phyloP scores from a whole-genome alignment of 2,113 vertebrate genomes.

The Tor tambroides region DNA sequence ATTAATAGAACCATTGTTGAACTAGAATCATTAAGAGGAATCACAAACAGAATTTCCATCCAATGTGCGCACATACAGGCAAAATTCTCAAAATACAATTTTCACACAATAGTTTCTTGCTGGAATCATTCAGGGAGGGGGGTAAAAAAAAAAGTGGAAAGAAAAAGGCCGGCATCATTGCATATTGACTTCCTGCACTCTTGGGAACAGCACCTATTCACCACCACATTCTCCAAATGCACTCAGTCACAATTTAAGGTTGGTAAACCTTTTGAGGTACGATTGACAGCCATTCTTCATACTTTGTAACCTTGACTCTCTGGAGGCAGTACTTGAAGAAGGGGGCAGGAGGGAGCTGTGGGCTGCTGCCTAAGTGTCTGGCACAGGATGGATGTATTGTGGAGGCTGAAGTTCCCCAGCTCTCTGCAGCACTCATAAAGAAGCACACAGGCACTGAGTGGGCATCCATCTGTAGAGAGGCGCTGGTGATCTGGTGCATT shows the following conservation, averaged over 20 bases:
- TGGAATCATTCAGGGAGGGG: not conserved
- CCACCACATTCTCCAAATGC: conserved; percentile 13
- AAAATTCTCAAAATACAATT: not conserved
- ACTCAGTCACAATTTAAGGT: conserved; percentile 56
- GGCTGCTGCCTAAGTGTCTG: conserved; percentile 64
- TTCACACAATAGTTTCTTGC: too few relatives aligned
- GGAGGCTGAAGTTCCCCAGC: conserved; percentile 59
- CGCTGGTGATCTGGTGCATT: conserved; percentile 61
- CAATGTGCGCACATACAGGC: not conserved
- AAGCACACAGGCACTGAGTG: conserved; percentile 59
- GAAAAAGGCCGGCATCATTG: not conserved
- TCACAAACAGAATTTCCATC: not conserved
- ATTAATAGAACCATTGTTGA: not conserved
- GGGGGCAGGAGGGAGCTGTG: conserved; percentile 62
- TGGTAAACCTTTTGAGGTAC: conserved; percentile 43
- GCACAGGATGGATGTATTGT: conserved; percentile 66
- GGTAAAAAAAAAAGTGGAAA: not conserved
- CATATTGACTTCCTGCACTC: not conserved
- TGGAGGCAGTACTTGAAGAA: not conserved
- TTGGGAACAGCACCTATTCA: not conserved
- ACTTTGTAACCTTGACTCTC: conserved; percentile 34
- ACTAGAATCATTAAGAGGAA: not conserved
- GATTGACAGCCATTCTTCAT: conserved; percentile 49
- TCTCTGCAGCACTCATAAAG: conserved; percentile 65
- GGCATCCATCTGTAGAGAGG: conserved; percentile 54